Evolutionary conservation across 1,140 invertebrate genomes (phyloP).

Genomic region (Brachionus manjavacas): DNA sequence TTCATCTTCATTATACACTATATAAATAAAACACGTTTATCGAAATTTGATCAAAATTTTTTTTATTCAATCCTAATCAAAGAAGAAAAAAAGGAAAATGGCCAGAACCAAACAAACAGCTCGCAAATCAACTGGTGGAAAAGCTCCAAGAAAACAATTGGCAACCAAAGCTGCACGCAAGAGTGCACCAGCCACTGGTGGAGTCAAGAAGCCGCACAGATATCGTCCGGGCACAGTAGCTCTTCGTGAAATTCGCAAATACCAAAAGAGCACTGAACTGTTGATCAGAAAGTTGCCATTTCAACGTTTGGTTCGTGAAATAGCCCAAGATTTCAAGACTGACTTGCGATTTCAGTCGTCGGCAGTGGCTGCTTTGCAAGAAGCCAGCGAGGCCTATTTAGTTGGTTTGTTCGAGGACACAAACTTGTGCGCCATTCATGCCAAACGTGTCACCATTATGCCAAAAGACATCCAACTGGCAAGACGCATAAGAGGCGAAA

Average conservation of each 20-base stretch:
- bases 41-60: too few species aligned
- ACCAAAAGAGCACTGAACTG: constrained; percentile 70
- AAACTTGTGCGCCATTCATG: constrained; percentile 87
- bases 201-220: background rate
- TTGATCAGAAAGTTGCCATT: background rate
- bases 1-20: background rate
- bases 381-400: constrained; percentile 70
- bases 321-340: constrained; percentile 71
- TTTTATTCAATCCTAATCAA: background rate
- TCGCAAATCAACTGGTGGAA: background rate
- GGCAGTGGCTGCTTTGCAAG: constrained; percentile 60
- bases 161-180: constrained; percentile 44
- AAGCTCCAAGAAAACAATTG: constrained; percentile 56
- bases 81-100: background rate
- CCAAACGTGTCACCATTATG: constrained; percentile 90
- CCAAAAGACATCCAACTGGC: constrained; percentile 80
- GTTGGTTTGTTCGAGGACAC: constrained; percentile 84
- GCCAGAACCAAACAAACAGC: constrained; percentile 63
- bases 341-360: constrained; percentile 62
- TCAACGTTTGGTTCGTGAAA: constrained; percentile 59
- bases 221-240: constrained; percentile 72
- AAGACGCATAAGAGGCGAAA: constrained; percentile 52
- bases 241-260: constrained; percentile 76
- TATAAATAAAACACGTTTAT: background rate
- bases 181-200: background rate